phyloP scores from a whole-genome alignment of 2,113 vertebrate species.

The Ursus arctos region DNA sequence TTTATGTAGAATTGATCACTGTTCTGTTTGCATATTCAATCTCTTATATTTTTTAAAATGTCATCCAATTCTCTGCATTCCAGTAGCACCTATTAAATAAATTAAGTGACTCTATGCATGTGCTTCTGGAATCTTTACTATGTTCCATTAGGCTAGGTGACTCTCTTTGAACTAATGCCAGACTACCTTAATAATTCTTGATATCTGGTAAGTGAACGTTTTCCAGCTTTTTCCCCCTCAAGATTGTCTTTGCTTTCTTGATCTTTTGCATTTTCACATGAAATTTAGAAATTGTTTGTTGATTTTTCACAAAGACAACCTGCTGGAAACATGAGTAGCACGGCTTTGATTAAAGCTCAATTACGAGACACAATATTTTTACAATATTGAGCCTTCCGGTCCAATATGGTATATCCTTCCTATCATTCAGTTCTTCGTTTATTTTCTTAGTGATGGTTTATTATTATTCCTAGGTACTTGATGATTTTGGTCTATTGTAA shows the following conservation, averaged over 20 bases:
- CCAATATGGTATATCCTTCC: not conserved
- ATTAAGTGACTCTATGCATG: not conserved
- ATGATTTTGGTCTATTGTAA: not conserved
- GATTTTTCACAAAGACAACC: not conserved
- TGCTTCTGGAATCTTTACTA: not conserved
- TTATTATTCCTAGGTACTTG: not conserved
- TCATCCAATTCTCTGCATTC: not conserved
- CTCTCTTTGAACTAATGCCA: not conserved
- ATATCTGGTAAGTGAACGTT: not conserved
- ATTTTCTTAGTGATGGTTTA: not conserved
- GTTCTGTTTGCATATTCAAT: not conserved
- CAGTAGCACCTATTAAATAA: not conserved
- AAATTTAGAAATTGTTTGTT: not conserved
- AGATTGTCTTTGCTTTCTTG: not conserved
- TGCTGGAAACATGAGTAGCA: not conserved
- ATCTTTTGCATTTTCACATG: not conserved
- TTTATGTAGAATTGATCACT: not conserved
- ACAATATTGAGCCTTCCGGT: not conserved
- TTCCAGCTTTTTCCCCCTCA: not conserved
- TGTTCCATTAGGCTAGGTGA: not conserved
- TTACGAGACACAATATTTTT: not conserved
- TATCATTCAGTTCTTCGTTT: not conserved
- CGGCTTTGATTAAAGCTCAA: not conserved
- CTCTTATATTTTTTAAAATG: not conserved
- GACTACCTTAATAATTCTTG: not conserved